These are phyloP conservation scores for Philantomba maxwellii DNA, from an alignment of 2,113 vertebrate genomes.

Conservation along the genomic window DNA sequence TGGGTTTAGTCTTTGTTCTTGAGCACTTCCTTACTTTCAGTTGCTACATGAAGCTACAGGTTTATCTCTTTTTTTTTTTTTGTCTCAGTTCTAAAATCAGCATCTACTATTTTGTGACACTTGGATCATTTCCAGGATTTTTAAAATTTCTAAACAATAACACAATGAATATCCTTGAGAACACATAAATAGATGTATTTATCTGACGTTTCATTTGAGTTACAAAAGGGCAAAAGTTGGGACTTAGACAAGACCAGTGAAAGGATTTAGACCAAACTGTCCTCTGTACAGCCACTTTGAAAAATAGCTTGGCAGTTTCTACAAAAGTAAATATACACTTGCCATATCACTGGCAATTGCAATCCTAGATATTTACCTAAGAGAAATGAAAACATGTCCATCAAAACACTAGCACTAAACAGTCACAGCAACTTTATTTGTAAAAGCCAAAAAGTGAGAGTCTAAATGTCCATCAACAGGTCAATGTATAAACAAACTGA, in stretches of 20 bases:
- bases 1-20: too few relatives aligned
- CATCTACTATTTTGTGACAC: neutral
- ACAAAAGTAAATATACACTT: slow-evolving; percentile 5
- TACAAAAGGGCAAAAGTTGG: neutral
- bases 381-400: neutral
- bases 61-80: neutral
- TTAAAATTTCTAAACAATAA: neutral
- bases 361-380: neutral
- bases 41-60: too few relatives aligned
- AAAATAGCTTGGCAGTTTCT: slow-evolving; percentile 13
- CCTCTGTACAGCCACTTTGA: neutral
- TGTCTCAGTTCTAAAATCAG: neutral
- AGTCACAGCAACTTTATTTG: neutral
- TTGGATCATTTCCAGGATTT: neutral
- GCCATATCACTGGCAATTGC: neutral
- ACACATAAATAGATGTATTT: neutral
- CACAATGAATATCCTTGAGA: neutral
- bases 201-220: neutral
- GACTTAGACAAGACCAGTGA: neutral
- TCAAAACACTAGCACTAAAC: neutral
- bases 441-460: neutral
- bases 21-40: too few relatives aligned
- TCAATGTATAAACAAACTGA: neutral
- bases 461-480: neutral
- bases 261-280: neutral